Percentiles rank a stretch among this genome's conserved stretches.
Evolutionary conservation across 2,113 vertebrate genomes (phyloP).

Genomic region (Tringa solitaria): DNA sequence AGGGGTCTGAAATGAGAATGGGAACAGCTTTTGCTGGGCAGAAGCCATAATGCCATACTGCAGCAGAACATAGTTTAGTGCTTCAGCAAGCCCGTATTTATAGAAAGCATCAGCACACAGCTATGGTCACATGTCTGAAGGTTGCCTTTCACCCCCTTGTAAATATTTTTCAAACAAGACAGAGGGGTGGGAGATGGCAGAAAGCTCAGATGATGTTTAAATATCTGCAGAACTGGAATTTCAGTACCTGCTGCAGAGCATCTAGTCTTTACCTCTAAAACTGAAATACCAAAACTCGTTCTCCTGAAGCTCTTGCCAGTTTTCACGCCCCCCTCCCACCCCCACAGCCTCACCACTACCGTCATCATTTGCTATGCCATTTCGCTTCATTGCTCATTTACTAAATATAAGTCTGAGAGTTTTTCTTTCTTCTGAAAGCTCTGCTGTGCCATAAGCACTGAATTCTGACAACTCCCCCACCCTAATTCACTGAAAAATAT

Average conservation of each 20-base stretch:
- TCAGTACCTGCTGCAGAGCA: slow-evolving; percentile 11
- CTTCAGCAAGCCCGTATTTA: slow-evolving; percentile 26
- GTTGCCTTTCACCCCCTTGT: slow-evolving; percentile 39
- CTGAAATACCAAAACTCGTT: not conserved
- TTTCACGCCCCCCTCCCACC: slow-evolving; percentile 24
- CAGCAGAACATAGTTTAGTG: not conserved
- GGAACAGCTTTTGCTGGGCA: slow-evolving; percentile 31
- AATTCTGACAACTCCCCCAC: not conserved
- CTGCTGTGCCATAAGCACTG: not conserved
- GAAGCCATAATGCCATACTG: slow-evolving; percentile 5
- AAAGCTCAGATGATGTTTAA: not conserved
- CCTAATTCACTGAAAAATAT: not conserved
- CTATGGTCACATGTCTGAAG: slow-evolving; percentile 27
- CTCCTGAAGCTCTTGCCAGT: slow-evolving; percentile 34
- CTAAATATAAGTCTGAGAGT: slow-evolving; percentile 52
- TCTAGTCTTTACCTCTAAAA: not conserved
- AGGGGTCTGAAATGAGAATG: slow-evolving; percentile 20
- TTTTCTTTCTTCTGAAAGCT: slow-evolving; percentile 21
- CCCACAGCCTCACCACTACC: slow-evolving; percentile 33
- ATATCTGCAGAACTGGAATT: not conserved
- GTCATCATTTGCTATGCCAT: slow-evolving; percentile 50
- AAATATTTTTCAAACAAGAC: slow-evolving; percentile 55
- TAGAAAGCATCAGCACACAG: slow-evolving; percentile 17
- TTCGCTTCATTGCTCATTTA: slow-evolving; percentile 47
- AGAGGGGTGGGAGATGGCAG: slow-evolving; percentile 31